phyloP scores from a whole-genome alignment of 2,113 vertebrate genomes.

The Dicrurus megarhynchus region DNA sequence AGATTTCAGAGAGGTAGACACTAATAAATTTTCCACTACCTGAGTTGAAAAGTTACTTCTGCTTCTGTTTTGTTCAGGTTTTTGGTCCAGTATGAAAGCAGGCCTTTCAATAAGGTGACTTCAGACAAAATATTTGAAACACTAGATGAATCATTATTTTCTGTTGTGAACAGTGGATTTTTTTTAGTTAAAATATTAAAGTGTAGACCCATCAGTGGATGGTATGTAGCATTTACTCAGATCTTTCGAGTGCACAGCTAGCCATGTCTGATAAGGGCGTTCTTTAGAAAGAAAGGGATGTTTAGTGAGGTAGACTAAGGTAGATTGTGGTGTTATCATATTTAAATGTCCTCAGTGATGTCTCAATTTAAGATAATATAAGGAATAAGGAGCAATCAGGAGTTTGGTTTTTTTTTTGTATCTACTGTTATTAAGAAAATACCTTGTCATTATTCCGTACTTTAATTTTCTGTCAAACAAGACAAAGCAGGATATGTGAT shows the following conservation, averaged over 20 bases:
- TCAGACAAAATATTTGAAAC: slow-evolving; percentile 1
- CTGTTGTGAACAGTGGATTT: background rate
- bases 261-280: background rate
- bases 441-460: background rate
- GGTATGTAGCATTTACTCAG: background rate
- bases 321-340: background rate
- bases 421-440: background rate
- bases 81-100: background rate
- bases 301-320: background rate
- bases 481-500: background rate
- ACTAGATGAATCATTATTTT: background rate
- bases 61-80: background rate
- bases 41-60: background rate
- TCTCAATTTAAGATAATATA: background rate
- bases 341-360: background rate
- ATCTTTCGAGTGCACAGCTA: background rate
- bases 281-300: background rate
- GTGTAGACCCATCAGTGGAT: background rate
- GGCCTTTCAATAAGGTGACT: background rate
- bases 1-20: background rate
- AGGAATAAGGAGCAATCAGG: background rate
- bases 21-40: background rate
- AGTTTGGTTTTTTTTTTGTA: background rate
- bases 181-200: background rate
- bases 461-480: background rate